A percentile compares a stretch with the other conserved stretches of the same genome.
phyloP scores from a whole-genome alignment of 2,888 invertebrate genomes.

The Platycheirus albimanus region DNA sequence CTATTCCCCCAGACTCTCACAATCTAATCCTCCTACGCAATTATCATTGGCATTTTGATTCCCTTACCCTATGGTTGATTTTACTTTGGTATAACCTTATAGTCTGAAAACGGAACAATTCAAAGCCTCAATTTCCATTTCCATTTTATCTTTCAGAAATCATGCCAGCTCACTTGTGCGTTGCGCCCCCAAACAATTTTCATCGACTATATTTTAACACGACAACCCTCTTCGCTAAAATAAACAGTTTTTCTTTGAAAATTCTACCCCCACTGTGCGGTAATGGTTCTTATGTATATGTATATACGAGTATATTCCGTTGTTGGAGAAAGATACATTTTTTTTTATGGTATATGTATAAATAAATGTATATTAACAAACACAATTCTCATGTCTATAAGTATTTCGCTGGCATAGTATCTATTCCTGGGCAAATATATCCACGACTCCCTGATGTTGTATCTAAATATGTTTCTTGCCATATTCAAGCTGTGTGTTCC shows the following conservation, averaged over 20 bases:
- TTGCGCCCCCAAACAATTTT: conserved; percentile 18
- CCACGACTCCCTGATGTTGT: conserved; percentile 41
- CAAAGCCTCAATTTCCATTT: conserved; percentile 60
- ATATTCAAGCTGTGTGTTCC: conserved; percentile 54
- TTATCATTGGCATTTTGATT: conserved; percentile 57
- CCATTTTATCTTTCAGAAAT: conserved; percentile 67
- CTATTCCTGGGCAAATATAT: conserved; percentile 59
- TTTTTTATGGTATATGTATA: no score
- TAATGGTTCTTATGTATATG: conserved; percentile 33
- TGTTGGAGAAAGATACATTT: conserved; percentile 52
- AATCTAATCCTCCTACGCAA: conserved; percentile 69
- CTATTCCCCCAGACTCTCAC: conserved; percentile 14
- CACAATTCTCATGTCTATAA: conserved; percentile 18
- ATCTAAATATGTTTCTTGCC: conserved; percentile 70
- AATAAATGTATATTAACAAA: conserved; percentile 3
- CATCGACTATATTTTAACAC: conserved; percentile 19
- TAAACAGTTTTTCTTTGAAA: conserved; percentile 62
- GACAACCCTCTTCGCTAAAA: conserved; percentile 63
- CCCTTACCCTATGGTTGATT: not conserved
- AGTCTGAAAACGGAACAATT: not conserved
- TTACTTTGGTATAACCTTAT: not conserved
- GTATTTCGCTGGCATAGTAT: conserved; percentile 39
- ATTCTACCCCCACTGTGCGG: conserved; percentile 26
- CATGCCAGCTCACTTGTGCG: conserved; percentile 48
- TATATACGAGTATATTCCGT: conserved; percentile 40